Conservation (phyloP, 1,140 invertebrate genomes). For the Panagrolaimus sp. region DNA sequence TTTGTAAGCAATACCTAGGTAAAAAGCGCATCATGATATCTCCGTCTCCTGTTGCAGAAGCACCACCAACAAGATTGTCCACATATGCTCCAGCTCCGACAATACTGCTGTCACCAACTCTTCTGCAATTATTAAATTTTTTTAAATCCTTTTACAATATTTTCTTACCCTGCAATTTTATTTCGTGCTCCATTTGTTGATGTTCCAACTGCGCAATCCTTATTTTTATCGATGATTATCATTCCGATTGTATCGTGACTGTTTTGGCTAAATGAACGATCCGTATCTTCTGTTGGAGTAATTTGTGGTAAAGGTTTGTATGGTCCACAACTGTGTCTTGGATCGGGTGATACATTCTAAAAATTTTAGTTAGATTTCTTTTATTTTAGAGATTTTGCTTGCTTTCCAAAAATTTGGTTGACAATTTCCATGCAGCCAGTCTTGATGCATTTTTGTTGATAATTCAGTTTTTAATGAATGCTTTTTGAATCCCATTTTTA, state of each 20-base stretch:
- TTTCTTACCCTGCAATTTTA: constrained; percentile 82
- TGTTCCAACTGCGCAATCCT: constrained; percentile 80
- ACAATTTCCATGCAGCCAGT: constrained; percentile 77
- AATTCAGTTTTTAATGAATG: constrained; percentile 72
- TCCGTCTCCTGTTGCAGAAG: constrained; percentile 88
- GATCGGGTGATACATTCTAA: constrained; percentile 81
- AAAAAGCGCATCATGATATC: constrained; percentile 92
- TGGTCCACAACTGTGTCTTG: constrained; percentile 76
- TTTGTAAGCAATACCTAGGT: constrained; percentile 69
- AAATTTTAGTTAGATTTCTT: constrained; percentile 31
- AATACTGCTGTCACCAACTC: constrained; percentile 89
- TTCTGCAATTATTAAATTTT: constrained; percentile 60
- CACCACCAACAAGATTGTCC: constrained; percentile 80
- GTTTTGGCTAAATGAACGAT: constrained; percentile 57
- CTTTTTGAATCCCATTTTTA: constrained; percentile 78
- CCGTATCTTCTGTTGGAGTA: not conserved
- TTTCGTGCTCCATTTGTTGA: constrained; percentile 87
- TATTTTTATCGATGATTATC: constrained; percentile 75
- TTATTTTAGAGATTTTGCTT: constrained; percentile 3
- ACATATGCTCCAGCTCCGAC: constrained; percentile 88
- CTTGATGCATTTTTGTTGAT: constrained; percentile 70
- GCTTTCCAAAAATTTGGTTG: constrained; percentile 95
- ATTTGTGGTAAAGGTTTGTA: constrained; percentile 65
- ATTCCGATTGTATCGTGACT: constrained; percentile 94
- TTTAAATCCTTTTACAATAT: constrained; percentile 21